These are phyloP conservation scores for Sitta carolinensis DNA, from an alignment of 2,797 vertebrate genomes.

Conservation along the genomic window DNA sequence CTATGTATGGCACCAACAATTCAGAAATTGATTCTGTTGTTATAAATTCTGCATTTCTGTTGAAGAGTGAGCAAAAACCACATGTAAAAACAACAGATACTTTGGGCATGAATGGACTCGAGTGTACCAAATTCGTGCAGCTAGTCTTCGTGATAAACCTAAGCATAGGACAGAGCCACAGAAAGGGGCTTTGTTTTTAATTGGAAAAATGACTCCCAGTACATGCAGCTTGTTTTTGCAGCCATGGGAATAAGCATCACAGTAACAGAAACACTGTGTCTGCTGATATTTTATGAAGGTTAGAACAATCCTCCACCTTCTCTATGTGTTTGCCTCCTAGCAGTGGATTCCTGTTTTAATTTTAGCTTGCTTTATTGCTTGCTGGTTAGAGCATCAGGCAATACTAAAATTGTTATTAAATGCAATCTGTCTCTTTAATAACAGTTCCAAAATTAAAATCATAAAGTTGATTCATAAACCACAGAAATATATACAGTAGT, in stretches of 20 bases:
- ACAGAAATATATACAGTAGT: constrained; percentile 49
- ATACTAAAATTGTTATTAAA: constrained; percentile 71
- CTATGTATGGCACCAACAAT: neutral
- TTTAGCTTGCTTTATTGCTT: constrained; percentile 46
- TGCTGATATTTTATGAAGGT: constrained; percentile 42
- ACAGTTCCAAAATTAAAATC: constrained; percentile 71
- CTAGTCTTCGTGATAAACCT: neutral
- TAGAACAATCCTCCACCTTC: constrained; percentile 24
- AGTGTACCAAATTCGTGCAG: neutral
- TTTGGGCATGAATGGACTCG: neutral
- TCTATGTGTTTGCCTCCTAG: constrained; percentile 41
- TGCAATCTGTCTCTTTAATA: constrained; percentile 75
- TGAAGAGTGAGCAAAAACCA: neutral
- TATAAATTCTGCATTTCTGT: neutral
- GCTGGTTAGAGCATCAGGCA: constrained; percentile 50
- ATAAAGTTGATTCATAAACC: constrained; percentile 75
- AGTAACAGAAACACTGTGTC: constrained; percentile 22
- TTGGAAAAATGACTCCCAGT: neutral
- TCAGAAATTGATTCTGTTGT: neutral
- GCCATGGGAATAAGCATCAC: neutral
- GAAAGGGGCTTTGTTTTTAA: neutral
- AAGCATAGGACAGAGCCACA: neutral
- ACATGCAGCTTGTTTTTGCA: neutral
- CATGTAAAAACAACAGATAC: neutral
- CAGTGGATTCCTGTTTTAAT: constrained; percentile 48